These are phyloP conservation scores for Carassius carassius DNA, from an alignment of 2,113 vertebrate species.

Conservation along the genomic window DNA sequence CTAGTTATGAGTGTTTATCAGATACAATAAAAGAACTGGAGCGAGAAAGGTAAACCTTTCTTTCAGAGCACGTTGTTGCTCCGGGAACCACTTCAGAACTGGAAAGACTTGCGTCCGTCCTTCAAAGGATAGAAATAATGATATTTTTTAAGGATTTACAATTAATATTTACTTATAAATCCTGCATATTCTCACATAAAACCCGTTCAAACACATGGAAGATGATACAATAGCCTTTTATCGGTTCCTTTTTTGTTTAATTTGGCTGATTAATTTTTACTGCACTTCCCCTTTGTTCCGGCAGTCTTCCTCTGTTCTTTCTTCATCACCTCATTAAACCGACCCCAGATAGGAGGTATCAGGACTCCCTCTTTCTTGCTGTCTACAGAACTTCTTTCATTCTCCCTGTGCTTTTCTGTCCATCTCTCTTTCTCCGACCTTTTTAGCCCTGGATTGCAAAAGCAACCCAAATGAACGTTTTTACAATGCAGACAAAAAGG, in stretches of 20 bases:
- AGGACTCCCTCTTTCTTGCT: slow-evolving; percentile 16
- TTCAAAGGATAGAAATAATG: neutral
- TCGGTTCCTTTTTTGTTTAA: neutral
- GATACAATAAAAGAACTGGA: slow-evolving; percentile 11
- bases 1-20: neutral
- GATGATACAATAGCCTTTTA: neutral
- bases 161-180: neutral
- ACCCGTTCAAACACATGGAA: neutral
- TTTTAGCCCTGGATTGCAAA: slow-evolving; percentile 49
- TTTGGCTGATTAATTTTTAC: neutral
- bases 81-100: neutral
- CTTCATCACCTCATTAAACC: neutral
- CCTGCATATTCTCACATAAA: neutral
- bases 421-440: slow-evolving; percentile 71
- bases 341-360: slow-evolving; percentile 15
- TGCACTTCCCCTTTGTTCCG: neutral
- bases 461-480: slow-evolving; percentile 35
- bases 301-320: neutral
- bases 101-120: too few species aligned
- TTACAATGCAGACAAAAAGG: slow-evolving; percentile 17
- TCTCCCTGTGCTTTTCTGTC: slow-evolving; percentile 82
- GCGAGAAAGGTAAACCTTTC: neutral
- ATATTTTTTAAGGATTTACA: neutral
- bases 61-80: slow-evolving; percentile 14
- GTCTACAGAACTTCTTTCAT: slow-evolving; percentile 28